Evolutionary conservation across 2,888 invertebrate species (phyloP), one percentile per base, ranked within the genome.

Genomic region (Tetranychus truncatus): DNA sequence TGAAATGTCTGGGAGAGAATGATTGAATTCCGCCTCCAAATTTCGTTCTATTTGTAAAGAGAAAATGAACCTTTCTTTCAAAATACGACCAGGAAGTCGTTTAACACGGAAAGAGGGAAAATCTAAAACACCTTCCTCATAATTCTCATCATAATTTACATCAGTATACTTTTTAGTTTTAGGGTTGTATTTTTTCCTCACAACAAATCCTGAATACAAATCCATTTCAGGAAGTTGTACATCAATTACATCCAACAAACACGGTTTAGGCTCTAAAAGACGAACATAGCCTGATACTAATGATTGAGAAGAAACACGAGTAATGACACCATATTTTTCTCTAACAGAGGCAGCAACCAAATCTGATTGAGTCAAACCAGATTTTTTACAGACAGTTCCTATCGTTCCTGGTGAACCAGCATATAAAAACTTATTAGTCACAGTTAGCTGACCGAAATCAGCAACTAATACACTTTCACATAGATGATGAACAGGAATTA

Each of bases 401-500:
- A 78, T 79, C 44, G 79, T 77, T 66, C 77, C 78, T 11, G 76
- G 71, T n/a, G 78, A 76, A 24, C 82, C 82, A 69, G 82, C 81
- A 76, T 81, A 79, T 78, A 86, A 85, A 83, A 94, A 94, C 77
- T 85, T 85, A 83, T 95, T 95, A 80, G 86, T 87, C 11, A 93
- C 86, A 0, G 87, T 86, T 45, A 95, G 85, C 79, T 88, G 88
- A 3, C 89, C 90, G 55, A 95, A 86, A 82, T 94, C 89, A 1
- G 89, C 88, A 15, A 92, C 88, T 46, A 95, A 86, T 76, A 92
- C 86, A 79, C 88, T 87, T 45, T 89, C 87, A 55, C 90, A 89
- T 78, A 88, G 87, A 45, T 91, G 90, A 81, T 90, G 89, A 77
- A 92, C 89, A 0, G 95, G 96, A 77, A 95, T 84, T 74, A 95